Base-by-base conservation (phyloP, 2,113 vertebrate species). In the Syngnathus typhle region DNA sequence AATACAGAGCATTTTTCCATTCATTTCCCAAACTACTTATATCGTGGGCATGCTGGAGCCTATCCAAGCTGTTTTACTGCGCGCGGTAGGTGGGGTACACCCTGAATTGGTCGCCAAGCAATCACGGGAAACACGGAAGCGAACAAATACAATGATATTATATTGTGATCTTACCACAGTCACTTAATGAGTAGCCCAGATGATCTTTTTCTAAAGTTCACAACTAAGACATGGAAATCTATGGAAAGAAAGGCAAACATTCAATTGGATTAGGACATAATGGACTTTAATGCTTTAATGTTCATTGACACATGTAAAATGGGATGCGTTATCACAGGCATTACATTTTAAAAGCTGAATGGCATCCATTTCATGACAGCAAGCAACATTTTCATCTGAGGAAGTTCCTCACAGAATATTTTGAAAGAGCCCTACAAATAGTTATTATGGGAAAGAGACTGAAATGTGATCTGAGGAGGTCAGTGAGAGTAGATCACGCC, bases 161-260 rank as follows among this genome's bases (percentile, higher is more conserved):
- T 23, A 9, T 44, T 27, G 55, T 69, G 60, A 18, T 80, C 87
- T 87, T 73, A 91, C 87, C 81, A 75, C 69, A 75, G 60, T 78
- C 56, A 60, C 68, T 73, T 62, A 68, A 70, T 64, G 73, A 63
- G 69, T 70, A 72, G 71, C 80, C 74, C 75, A 61, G 72, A 71
- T 76, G 68, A 79, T 85, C 69, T 71, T 46, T 68, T 79, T 67
- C 60, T 56, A 74, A 76, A 19, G 54, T 68, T 87, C 76, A 83
- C 76, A 87, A 72, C 65, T 69, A 73, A 83, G 78, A 87, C 87
- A 89, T 89, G 79, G 80, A 88, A 88, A 82, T 89, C 90, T 91
- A 87, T 64, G 72, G 52, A 59, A 80, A 74, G 68, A 0, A 72
- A 80, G 49, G 64, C 38, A 79, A 75, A 73, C 18, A 78, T 65